Base-by-base conservation (phyloP, 2,113 vertebrate species). In the Xenopus laevis region DNA sequence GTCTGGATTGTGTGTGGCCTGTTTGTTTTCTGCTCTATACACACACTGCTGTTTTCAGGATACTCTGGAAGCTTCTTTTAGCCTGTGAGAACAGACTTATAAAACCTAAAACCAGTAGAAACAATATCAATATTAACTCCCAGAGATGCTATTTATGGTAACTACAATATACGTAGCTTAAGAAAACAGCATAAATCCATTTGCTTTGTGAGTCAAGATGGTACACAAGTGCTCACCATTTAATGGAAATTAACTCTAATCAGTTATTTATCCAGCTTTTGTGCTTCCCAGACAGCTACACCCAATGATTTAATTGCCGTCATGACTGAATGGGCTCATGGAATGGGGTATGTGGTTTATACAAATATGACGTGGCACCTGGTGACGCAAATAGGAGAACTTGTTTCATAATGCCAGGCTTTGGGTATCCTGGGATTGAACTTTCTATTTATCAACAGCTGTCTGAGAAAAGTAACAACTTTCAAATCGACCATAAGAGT, bases 401-500 rank as follows among this genome's bases (percentile, higher is more conserved):
- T 47, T 71, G 79, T 45, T 68, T 77, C 60, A 80, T 81, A 61
- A 83, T 79, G 79, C 81, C 81, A 71, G 64, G 78, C 62, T 72
- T 75, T 78, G 78, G 71, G 74, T 79, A 79, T 71, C n/a, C 53
- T 13, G 30, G 64, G 71, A 79, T 60, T 53, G 79, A 78, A 66
- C 81, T 88, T 86, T 78, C 84, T 86, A 78, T 72, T 82, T 81
- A 89, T 80, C 71, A 1, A 10, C 1, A 2, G 52, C 65, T 82
- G 81, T 83, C 75, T 85, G 81, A 82, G 85, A 84, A 86, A 88
- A 82, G 77, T 79, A 81, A 82, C 82, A 86, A 78, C 17, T 80
- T 82, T 87, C 78, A 59, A 81, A 80, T 70, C 71, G 70, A 4
- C 77, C 23, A 72, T 80, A 30, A 53, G 53, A 52, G 47, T 20